Conservation (phyloP, 2,888 invertebrate species). For the Drosophila acutilabella region DNA sequence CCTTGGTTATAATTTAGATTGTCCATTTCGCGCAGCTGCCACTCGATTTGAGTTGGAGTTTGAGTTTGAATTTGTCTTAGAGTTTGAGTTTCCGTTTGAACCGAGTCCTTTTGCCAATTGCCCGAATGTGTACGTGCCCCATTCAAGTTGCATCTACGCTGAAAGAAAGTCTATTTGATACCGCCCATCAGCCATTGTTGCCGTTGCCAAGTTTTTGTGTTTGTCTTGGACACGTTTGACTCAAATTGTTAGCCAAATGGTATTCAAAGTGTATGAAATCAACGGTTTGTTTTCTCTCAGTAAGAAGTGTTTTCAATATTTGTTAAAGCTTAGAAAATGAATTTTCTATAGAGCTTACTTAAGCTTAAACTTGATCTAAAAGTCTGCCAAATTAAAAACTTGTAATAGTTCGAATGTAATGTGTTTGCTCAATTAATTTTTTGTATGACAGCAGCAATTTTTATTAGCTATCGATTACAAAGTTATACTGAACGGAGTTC, state of each 20-base stretch:
- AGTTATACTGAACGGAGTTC: constrained; percentile 20
- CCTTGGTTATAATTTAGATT: constrained; percentile 75
- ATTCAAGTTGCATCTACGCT: constrained; percentile 37
- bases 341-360: no score
- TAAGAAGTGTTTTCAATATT: constrained; percentile 20
- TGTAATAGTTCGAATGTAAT: constrained; percentile 1
- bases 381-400: neutral
- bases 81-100: constrained; percentile 15
- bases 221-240: constrained; percentile 44
- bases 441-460: constrained; percentile 36
- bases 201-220: constrained; percentile 66
- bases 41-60: constrained; percentile 67
- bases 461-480: constrained; percentile 28
- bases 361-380: no score
- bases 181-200: constrained; percentile 18
- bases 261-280: constrained; percentile 46
- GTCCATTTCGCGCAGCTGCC: constrained; percentile 80
- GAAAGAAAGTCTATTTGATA: constrained; percentile 50
- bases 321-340: neutral
- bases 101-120: constrained; percentile 39
- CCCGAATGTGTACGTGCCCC: constrained; percentile 52
- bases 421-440: constrained; percentile 37
- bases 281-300: constrained; percentile 23
- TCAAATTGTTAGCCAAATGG: constrained; percentile 45
- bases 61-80: neutral